Conservation (phyloP, 2,797 vertebrate genomes). For the Periophthalmus magnuspinnatus region DNA sequence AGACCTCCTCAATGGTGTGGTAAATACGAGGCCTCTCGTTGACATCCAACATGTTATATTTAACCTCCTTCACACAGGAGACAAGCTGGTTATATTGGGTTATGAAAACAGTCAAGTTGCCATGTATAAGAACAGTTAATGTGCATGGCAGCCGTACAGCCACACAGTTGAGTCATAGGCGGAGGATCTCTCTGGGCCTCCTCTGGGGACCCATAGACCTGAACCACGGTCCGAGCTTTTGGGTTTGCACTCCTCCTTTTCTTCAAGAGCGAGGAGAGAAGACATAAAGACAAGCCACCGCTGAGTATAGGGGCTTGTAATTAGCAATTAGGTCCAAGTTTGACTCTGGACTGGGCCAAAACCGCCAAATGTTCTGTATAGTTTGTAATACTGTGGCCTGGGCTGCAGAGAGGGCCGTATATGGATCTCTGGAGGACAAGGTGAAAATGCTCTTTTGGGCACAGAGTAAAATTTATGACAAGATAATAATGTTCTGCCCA, state of each 20-base stretch:
- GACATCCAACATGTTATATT: conserved; percentile 45
- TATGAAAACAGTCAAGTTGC: conserved; percentile 67
- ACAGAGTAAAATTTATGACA: conserved; percentile 70
- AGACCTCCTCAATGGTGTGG: not conserved
- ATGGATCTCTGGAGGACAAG: conserved; percentile 61
- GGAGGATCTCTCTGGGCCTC: conserved; percentile 63
- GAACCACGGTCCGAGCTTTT: conserved; percentile 60
- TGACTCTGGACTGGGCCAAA: conserved; percentile 78
- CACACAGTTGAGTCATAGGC: conserved; percentile 70
- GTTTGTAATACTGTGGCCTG: conserved; percentile 76
- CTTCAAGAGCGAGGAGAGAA: conserved; percentile 69
- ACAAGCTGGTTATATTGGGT: conserved; percentile 61
- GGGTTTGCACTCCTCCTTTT: conserved; percentile 72
- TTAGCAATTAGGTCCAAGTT: conserved; percentile 85
- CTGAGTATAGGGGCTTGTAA: conserved; percentile 82
- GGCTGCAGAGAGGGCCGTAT: conserved; percentile 64
- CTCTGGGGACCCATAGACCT: conserved; percentile 70
- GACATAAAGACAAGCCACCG: conserved; percentile 79
- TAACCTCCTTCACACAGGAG: conserved; percentile 44
- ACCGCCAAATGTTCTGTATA: conserved; percentile 82
- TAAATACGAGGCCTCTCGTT: conserved; percentile 35
- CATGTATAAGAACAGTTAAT: conserved; percentile 67
- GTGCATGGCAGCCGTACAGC: conserved; percentile 64
- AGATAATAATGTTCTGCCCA: conserved; percentile 62
- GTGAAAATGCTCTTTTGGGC: conserved; percentile 56